phyloP scores from a whole-genome alignment of 1,140 invertebrate species.

The Danaus plexippus region DNA sequence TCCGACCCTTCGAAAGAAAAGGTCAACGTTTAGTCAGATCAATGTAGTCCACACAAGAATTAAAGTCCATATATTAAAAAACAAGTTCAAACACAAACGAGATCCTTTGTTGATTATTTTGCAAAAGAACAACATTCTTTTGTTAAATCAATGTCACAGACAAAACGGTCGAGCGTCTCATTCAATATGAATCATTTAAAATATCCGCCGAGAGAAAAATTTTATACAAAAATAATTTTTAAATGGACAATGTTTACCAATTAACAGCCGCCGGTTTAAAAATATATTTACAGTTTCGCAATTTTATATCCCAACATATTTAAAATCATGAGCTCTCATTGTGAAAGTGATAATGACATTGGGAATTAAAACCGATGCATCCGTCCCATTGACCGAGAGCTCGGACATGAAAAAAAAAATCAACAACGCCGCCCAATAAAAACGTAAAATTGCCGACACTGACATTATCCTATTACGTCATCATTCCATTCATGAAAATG shows the following conservation, averaged over 20 bases:
- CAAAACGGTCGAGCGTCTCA: too few species aligned
- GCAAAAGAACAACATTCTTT: too few species aligned
- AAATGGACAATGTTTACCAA: neutral
- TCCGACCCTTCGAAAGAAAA: too few species aligned
- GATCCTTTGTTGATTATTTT: too few species aligned
- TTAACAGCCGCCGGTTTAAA: slow-evolving; percentile 6
- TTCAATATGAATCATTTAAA: too few species aligned
- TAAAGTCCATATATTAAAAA: too few species aligned
- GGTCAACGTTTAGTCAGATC: too few species aligned
- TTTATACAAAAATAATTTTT: too few species aligned
- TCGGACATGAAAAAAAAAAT: slow-evolving; percentile 57
- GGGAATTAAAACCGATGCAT: slow-evolving; percentile 68
- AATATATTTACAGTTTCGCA: slow-evolving; percentile 14
- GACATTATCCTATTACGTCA: slow-evolving; percentile 71
- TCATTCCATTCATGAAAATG: slow-evolving; percentile 69
- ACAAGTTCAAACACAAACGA: too few species aligned
- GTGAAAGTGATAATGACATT: slow-evolving; percentile 71
- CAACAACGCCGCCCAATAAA: slow-evolving; percentile 65
- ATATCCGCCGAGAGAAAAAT: too few species aligned
- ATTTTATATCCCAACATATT: slow-evolving; percentile 35
- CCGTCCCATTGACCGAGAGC: slow-evolving; percentile 62
- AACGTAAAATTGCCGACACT: slow-evolving; percentile 68
- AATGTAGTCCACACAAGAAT: too few species aligned
- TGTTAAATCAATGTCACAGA: too few species aligned
- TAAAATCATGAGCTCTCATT: slow-evolving; percentile 57